These are phyloP conservation scores for Apeltes quadracus DNA, from an alignment of 2,113 vertebrate species.

Conservation along the genomic window DNA sequence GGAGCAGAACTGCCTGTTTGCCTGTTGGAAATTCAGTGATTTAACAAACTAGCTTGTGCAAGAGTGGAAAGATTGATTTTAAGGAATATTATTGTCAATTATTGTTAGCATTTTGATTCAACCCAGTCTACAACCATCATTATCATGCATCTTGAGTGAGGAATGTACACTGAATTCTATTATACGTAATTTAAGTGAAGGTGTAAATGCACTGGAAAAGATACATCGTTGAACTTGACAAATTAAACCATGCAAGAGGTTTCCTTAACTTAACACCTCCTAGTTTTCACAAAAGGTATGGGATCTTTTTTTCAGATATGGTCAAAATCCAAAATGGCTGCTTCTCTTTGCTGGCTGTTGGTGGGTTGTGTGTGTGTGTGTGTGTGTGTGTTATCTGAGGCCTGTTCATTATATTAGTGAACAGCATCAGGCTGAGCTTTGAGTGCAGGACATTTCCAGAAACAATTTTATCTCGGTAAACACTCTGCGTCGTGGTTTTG, in stretches of 20 bases:
- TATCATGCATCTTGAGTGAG: neutral
- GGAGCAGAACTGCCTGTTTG: neutral
- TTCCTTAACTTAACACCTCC: neutral
- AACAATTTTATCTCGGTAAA: conserved; percentile 44
- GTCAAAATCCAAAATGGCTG: no score
- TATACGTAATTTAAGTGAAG: neutral
- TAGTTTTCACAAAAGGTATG: no score
- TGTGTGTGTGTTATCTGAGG: conserved; percentile 9
- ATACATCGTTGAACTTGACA: neutral
- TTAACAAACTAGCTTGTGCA: neutral
- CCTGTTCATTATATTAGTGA: conserved; percentile 50
- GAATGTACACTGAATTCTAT: neutral
- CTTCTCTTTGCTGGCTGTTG: neutral
- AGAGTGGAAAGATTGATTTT: neutral
- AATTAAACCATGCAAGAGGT: neutral
- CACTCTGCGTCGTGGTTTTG: conserved; percentile 29
- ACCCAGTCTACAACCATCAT: neutral
- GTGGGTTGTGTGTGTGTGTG: neutral
- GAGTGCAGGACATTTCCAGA: conserved; percentile 41
- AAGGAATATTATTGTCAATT: neutral
- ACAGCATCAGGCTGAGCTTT: conserved; percentile 20
- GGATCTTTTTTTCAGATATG: no score
- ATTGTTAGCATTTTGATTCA: neutral
- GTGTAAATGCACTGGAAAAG: neutral
- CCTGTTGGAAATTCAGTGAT: neutral